Evolutionary conservation across 2,113 vertebrate genomes (phyloP), one percentile per base, ranked within the genome.

Genomic region (Artemisiospiza belli): DNA sequence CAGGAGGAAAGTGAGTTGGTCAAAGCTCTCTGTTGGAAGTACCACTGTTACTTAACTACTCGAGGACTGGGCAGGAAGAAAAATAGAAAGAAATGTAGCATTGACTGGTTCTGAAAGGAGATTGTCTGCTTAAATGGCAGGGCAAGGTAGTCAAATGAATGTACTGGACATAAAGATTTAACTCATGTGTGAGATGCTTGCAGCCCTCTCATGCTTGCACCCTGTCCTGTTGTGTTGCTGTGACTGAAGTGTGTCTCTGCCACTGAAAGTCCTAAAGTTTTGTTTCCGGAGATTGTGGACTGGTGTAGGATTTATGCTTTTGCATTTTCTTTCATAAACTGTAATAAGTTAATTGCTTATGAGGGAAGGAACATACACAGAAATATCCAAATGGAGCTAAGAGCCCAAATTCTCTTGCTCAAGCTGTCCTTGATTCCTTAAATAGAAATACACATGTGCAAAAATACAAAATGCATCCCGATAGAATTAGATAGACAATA

Each of bases 121-220:
- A 41, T 46, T 37, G 8, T 51, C 55, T 78, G 18, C 18, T 41
- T 35, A 47, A 84, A 35, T 35, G 30, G 13, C 15, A 46, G 8
- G 13, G 24, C 31, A 15, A 12, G 22, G 19, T 43, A n/a, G 25
- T 61, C 2, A 10, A 33, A 58, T n/a, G 15, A 9, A 2, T 59
- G 44, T n/a, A 27, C 1, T 83, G 46, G 61, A 89, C 67, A 55
- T 33, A 43, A 77, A 46, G 39, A 39, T 54, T 44, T 43, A 25
- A 20, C 11, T 25, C 41, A 33, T 4, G 1, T 1, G 5, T 4
- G 7, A 69, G 75, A 15, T 39, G 22, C 23, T 63, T 7, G 8
- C 35, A 30, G 44, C 28, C 5, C 12, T 66, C 0, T 0, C n/a
- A 22, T 0, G 22, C 17, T 76, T 58, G 59, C 1, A 4, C 24